Base-by-base conservation (phyloP, 2,888 invertebrate species). In the Aricia artaxerxes region DNA sequence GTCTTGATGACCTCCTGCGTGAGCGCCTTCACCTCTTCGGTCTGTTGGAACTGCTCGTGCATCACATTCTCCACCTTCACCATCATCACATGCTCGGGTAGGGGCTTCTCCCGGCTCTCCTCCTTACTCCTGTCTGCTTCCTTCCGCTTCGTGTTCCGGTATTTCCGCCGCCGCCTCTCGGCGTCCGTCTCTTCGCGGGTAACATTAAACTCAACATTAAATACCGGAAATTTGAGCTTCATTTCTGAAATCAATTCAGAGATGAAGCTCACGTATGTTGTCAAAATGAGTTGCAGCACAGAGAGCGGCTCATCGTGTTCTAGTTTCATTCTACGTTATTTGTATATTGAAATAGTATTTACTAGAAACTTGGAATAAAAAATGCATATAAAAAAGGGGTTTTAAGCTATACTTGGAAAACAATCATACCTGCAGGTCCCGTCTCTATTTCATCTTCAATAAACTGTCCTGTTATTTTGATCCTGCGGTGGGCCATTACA, bases 1-100 rank as follows among this genome's bases (percentile, higher is more conserved):
- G 99, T 99, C 92, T 99, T 99, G 75, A 99, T 98, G 80, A 99
- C 96, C 95, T 99, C 99, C 90, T 99, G 99, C 0, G 98, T 99
- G 79, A 99, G 88, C 0, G 99, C 99, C 94, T 99, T 99, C 16
- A 99, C 97, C 95, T 99, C 99, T 87, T 99, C 98, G 0, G 97
- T 98, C 89, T 97, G 97, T 83, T 97, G 95, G 89, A 98, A 99
- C 84, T 97, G 97, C 82, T 98, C 97, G 85, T 99, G 98, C 79
- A 96, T 95, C 78, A 99, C 91, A 94, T 99, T 99, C 89, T 98
- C 98, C 38, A 98, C 98, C 92, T 99, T 98, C 0, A 97, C 98
- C 97, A 99, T 98, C 81, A 99, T 90, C 31, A 99, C 95, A 16
- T 93, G 92, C 44, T 94, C 90, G 0, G 87, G 85, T 0, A 82